Conservation (phyloP, 2,888 invertebrate genomes). For the Scaptomyza cyrtandrae region DNA sequence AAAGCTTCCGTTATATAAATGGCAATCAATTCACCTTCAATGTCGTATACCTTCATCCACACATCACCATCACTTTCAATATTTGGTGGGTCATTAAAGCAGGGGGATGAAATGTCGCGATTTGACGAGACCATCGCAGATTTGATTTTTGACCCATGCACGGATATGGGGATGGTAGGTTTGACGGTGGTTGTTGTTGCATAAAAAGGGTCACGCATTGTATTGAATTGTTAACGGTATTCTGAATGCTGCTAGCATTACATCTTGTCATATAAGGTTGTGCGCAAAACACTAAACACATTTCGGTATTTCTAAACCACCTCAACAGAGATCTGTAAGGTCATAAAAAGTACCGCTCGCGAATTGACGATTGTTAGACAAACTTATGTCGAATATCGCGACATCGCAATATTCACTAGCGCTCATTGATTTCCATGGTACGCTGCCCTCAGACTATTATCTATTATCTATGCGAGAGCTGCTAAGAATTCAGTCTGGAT, state of each 20-base stretch:
- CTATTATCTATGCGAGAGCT: too few species aligned
- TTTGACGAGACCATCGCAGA: constrained; percentile 36
- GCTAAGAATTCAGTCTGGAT: too few species aligned
- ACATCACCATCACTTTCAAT: constrained; percentile 10
- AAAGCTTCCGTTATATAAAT: too few species aligned
- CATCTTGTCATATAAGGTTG: too few species aligned
- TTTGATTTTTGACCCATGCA: constrained; percentile 44
- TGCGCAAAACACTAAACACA: too few species aligned
- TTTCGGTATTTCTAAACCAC: background rate
- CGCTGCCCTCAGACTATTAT: background rate
- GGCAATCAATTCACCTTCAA: constrained; percentile 2
- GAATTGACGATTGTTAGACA: background rate
- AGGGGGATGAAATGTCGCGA: constrained; percentile 44
- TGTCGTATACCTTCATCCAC: constrained; percentile 1
- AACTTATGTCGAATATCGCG: background rate
- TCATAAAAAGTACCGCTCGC: background rate
- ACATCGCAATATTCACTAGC: background rate
- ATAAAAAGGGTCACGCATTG: constrained; percentile 12
- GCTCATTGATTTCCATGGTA: background rate
- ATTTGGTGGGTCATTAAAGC: constrained; percentile 10
- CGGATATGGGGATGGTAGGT: constrained; percentile 2
- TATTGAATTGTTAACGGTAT: constrained; percentile 2
- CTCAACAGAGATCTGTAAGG: background rate
- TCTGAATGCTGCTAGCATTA: background rate
- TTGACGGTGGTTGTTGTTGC: constrained; percentile 23